phyloP scores from a whole-genome alignment of 2,113 vertebrate species.

The Caretta caretta region DNA sequence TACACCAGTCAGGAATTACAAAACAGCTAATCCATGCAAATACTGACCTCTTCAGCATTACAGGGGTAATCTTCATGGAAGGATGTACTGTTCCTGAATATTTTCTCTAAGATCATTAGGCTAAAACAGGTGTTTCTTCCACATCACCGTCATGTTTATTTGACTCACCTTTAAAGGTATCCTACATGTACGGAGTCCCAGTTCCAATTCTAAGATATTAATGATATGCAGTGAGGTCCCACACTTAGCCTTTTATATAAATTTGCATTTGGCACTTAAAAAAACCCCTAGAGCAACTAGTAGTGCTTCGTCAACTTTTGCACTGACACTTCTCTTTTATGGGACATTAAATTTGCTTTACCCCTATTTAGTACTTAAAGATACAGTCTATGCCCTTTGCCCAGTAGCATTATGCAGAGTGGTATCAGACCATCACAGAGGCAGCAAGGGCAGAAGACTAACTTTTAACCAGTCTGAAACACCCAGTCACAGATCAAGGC shows the following conservation, averaged over 20 bases:
- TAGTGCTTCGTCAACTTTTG: background rate
- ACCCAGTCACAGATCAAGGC: background rate
- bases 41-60: background rate
- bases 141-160: background rate
- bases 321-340: background rate
- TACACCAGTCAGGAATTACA: background rate
- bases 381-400: background rate
- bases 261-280: background rate
- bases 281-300: background rate
- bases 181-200: background rate
- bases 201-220: too few relatives aligned
- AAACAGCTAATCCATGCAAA: background rate
- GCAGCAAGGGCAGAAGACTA: background rate
- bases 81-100: background rate
- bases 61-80: background rate
- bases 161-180: background rate
- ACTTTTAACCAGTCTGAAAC: background rate
- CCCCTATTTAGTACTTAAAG: background rate
- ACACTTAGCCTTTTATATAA: background rate
- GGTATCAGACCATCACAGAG: background rate
- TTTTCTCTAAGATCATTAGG: background rate
- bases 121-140: background rate
- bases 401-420: background rate
- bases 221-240: background rate
- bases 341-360: background rate